Percentiles rank a stretch among this genome's conserved stretches.
phyloP scores from a whole-genome alignment of 2,888 invertebrate genomes.

The Selenia dentaria region DNA sequence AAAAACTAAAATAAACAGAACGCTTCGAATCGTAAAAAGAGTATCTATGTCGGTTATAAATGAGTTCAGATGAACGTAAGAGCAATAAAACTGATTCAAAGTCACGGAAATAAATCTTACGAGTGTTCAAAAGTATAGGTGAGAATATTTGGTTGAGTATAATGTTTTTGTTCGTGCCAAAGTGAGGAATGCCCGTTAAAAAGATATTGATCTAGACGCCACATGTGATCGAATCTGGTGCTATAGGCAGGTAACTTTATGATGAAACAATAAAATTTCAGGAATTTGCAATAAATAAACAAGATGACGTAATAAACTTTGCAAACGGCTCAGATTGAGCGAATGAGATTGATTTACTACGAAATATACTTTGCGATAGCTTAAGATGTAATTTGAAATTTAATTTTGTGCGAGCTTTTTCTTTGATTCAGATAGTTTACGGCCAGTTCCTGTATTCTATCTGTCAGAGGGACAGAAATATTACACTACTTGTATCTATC shows the following conservation, averaged over 20 bases:
- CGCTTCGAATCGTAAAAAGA: constrained; percentile 82
- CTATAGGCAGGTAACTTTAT: constrained; percentile 51
- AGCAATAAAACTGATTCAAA: constrained; percentile 80
- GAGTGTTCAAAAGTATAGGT: constrained; percentile 71
- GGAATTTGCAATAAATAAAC: constrained; percentile 68
- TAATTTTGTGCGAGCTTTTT: constrained; percentile 37
- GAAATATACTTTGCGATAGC: constrained; percentile 40
- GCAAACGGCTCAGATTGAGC: constrained; percentile 45
- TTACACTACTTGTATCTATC: no score
- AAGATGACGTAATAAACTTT: constrained; percentile 60
- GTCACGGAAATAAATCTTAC: constrained; percentile 81
- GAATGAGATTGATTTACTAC: constrained; percentile 50
- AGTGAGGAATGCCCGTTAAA: constrained; percentile 67
- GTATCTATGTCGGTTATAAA: constrained; percentile 82
- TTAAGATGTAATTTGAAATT: constrained; percentile 38
- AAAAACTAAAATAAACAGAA: constrained; percentile 85
- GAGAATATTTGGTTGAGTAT: constrained; percentile 57
- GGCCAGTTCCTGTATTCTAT: no score
- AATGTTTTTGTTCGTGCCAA: constrained; percentile 55
- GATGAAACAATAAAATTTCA: constrained; percentile 61
- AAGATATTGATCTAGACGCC: constrained; percentile 60
- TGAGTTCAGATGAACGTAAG: constrained; percentile 80
- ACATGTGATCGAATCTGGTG: constrained; percentile 57
- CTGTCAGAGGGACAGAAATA: no score
- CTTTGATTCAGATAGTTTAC: constrained; percentile 9